These are phyloP conservation scores for Eurytoma californica DNA, from an alignment of 2,888 invertebrate species.

Conservation along the genomic window DNA sequence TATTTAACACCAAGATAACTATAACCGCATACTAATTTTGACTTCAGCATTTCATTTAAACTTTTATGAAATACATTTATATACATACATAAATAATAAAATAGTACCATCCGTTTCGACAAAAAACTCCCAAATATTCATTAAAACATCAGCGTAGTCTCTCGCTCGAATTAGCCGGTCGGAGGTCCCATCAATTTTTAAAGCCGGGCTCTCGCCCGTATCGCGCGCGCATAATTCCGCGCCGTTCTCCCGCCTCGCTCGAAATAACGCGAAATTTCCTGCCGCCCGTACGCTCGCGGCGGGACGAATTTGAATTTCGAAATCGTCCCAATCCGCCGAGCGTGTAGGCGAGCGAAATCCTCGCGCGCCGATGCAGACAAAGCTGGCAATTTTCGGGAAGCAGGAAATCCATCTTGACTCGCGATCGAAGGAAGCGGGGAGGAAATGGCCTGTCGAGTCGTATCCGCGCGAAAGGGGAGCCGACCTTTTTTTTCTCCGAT, in stretches of 20 bases:
- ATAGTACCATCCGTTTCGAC: too few relatives aligned
- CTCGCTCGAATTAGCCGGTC: neutral
- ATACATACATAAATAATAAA: too few relatives aligned
- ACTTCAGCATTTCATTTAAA: too few relatives aligned
- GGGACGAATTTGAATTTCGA: conserved; percentile 48
- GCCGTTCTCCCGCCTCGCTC: neutral
- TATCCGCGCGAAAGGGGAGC: neutral
- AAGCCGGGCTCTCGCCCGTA: conserved; percentile 9
- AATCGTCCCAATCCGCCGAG: conserved; percentile 41
- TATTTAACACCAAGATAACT: too few relatives aligned
- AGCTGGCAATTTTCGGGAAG: conserved; percentile 40
- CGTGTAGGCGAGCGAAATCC: neutral
- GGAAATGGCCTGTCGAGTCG: neutral
- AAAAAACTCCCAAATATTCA: neutral
- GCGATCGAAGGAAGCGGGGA: conserved; percentile 1
- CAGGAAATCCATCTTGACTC: conserved; percentile 30
- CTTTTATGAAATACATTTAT: too few relatives aligned
- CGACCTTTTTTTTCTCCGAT: neutral
- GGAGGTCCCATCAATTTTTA: conserved; percentile 23
- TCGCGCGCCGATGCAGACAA: conserved; percentile 14
- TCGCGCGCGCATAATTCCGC: conserved; percentile 2
- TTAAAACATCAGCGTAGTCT: neutral
- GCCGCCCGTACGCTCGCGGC: neutral
- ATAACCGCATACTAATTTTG: too few relatives aligned
- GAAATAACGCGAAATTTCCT: conserved; percentile 38